A percentile compares a stretch with the other conserved stretches of the same genome.
These are phyloP conservation scores for Amphiduros pacificus DNA, from an alignment of 2,888 invertebrate genomes.

Conservation along the genomic window DNA sequence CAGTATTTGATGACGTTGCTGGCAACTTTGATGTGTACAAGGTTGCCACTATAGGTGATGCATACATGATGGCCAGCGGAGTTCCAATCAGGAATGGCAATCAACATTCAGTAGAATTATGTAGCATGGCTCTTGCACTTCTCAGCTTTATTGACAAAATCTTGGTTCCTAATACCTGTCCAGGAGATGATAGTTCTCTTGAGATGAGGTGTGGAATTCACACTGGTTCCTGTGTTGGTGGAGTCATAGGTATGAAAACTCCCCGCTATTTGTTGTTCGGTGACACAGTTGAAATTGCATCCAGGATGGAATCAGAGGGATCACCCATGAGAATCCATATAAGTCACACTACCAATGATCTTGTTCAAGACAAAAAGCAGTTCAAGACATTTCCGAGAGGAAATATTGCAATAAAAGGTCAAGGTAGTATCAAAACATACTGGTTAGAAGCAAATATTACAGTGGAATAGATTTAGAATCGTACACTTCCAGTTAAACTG, in stretches of 20 bases:
- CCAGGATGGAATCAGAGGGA: background rate
- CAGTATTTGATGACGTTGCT: background rate
- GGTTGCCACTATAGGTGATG: background rate
- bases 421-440: background rate
- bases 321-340: background rate
- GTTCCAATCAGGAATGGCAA: background rate
- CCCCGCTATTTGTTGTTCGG: background rate
- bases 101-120: background rate
- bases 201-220: background rate
- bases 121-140: background rate
- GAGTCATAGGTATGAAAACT: background rate
- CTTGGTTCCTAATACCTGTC: background rate
- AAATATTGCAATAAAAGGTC: background rate
- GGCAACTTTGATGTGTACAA: background rate
- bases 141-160: background rate
- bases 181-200: background rate
- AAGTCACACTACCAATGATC: background rate
- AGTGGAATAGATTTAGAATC: no score
- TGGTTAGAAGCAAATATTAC: no score
- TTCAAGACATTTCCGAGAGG: background rate
- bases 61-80: background rate
- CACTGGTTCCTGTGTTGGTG: background rate
- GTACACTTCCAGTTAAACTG: no score
- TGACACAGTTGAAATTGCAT: background rate
- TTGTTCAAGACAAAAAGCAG: background rate